Evolutionary conservation across 2,888 invertebrate species (phyloP), one percentile per base, ranked within the genome.

Genomic region (Troides aeacus): DNA sequence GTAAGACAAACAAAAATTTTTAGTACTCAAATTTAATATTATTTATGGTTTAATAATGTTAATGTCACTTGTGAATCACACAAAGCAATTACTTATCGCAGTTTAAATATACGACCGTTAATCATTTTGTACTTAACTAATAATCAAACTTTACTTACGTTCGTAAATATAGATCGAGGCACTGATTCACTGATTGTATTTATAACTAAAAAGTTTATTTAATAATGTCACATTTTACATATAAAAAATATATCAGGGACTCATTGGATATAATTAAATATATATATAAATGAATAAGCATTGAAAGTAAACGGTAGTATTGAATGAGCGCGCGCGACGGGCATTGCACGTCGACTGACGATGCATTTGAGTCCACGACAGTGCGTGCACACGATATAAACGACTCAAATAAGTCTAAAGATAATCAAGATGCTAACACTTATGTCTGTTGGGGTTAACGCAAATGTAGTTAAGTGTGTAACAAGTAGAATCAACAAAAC

Each of bases 341-440:
- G 79, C 74, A 81, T 75, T 83, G 78, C 80, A 80, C 79, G 78
- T 75, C 81, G 79, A 89, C 89, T 89, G 88, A 81, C 83, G 81
- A 80, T 88, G 87, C 88, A 86, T 84, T 81, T 83, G 80, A 77
- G 80, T 78, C 74, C 78, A 75, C 76, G 53, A 74, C 78, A 72
- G 75, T 75, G 65, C 61, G 62, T 74, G 71, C 76, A 83, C 74
- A 76, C 77, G 79, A 79, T 80, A 81, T 77, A 78, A 79, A 68
- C 73, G 76, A 76, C 77, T 74, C 74, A 79, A 78, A 82, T 81
- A 77, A 82, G 80, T 82, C 83, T 72, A 72, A 75, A 84, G 85
- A 88, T 87, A 70, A 70, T 66, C 70, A 64, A 56, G 39, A 53
- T 53, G 53, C 7, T 24, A 57, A 18, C 23, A 58, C 53, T 42